phyloP scores from a whole-genome alignment of 2,888 invertebrate species.

The Stictocephala bisonia region DNA sequence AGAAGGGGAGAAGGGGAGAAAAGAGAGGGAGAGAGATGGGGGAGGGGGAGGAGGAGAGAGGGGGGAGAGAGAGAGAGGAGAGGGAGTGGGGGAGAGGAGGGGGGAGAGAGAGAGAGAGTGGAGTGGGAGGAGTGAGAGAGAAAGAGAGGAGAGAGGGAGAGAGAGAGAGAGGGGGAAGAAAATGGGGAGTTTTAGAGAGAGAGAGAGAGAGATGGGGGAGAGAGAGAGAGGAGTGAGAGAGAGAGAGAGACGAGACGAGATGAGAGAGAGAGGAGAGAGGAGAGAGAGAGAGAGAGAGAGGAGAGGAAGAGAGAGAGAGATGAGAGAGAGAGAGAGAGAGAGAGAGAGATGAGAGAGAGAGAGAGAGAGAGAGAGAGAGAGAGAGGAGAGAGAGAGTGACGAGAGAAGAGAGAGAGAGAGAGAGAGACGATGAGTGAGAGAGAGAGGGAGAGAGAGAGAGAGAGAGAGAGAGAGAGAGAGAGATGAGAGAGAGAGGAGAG shows the following conservation, averaged over 20 bases:
- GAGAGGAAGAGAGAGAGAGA: too few species aligned
- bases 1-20: background rate
- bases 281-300: background rate
- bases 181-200: too few species aligned
- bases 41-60: background rate
- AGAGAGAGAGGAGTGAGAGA: background rate
- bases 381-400: background rate
- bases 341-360: too few species aligned
- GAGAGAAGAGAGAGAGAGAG: too few species aligned
- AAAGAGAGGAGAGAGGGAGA: constrained; percentile 10
- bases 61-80: background rate
- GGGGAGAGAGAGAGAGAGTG: background rate
- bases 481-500: too few species aligned
- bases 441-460: background rate
- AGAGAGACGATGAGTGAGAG: constrained; percentile 5
- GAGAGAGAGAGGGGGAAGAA: constrained; percentile 8
- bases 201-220: too few species aligned
- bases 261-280: too few species aligned
- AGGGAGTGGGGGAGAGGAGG: background rate
- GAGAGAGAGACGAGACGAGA: background rate
- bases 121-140: background rate
- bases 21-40: too few species aligned
- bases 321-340: too few species aligned
- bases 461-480: background rate
- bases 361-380: background rate